These are phyloP conservation scores for Dasyurus viverrinus DNA, from an alignment of 2,113 vertebrate genomes.

Conservation along the genomic window DNA sequence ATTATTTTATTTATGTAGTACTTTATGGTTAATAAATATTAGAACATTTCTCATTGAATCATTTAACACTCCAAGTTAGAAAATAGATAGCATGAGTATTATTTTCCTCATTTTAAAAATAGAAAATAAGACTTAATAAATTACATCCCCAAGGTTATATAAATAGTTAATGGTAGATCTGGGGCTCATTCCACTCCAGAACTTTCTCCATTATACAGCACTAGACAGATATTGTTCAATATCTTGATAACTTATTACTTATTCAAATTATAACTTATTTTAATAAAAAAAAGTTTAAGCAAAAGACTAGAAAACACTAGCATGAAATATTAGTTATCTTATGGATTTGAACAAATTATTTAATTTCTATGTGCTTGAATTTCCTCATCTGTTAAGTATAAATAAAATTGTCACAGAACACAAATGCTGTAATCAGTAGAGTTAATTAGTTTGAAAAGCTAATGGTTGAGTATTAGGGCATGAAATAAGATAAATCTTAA, in stretches of 20 bases:
- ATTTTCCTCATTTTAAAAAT: neutral
- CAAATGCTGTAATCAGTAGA: neutral
- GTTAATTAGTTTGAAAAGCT: neutral
- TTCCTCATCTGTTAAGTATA: neutral
- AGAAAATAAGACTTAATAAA: neutral
- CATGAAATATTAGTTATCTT: neutral
- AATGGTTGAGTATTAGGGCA: neutral
- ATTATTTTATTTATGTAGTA: neutral
- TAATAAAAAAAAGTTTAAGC: neutral
- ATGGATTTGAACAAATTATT: neutral
- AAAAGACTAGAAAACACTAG: slow-evolving; percentile 15
- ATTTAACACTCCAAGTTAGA: neutral
- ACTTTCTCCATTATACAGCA: neutral
- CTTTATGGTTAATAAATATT: neutral
- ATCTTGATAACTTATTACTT: neutral
- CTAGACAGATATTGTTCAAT: neutral
- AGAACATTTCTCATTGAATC: no score
- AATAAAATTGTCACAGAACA: neutral
- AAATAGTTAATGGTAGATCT: neutral
- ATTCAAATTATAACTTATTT: neutral
- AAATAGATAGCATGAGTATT: neutral
- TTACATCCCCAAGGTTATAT: neutral
- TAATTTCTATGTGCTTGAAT: slow-evolving; percentile 26
- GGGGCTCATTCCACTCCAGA: neutral
- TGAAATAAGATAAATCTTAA: neutral